Conservation (phyloP, 2,888 invertebrate genomes). For the Mellilla xanthometata region DNA sequence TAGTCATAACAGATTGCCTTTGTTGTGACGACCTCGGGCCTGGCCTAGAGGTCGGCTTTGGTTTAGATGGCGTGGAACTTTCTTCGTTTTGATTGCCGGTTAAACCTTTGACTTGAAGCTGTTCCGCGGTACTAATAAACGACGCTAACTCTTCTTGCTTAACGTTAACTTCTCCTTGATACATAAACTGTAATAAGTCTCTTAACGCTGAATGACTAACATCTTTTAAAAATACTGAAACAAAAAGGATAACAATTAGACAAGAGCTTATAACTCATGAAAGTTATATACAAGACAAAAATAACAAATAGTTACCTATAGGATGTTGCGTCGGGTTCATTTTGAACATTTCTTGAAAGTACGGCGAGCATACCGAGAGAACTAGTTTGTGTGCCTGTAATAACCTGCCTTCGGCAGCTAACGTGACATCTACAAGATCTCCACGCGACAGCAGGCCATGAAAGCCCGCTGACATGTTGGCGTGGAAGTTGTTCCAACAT, state of each 20-base stretch:
- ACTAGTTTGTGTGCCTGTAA: constrained; percentile 88
- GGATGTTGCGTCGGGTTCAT: constrained; percentile 87
- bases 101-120: constrained; percentile 87
- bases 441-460: constrained; percentile 87
- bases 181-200: constrained; percentile 88
- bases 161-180: constrained; percentile 88
- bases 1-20: constrained; percentile 84
- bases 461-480: constrained; percentile 87
- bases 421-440: constrained; percentile 86
- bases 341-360: constrained; percentile 88
- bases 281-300: no score
- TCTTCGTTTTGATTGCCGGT: constrained; percentile 85
- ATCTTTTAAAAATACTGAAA: constrained; percentile 87
- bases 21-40: constrained; percentile 86
- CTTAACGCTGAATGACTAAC: constrained; percentile 87
- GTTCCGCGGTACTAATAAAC: constrained; percentile 88
- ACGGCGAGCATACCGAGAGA: constrained; percentile 88
- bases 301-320: constrained; percentile 70
- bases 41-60: constrained; percentile 82
- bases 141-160: constrained; percentile 88
- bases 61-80: constrained; percentile 81
- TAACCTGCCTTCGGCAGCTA: constrained; percentile 87
- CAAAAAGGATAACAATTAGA: constrained; percentile 33
- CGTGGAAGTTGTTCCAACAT: constrained; percentile 90
- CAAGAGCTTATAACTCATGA: no score